Base-by-base conservation (phyloP, 1,140 invertebrate genomes). In the Adoxophyes honmai region DNA sequence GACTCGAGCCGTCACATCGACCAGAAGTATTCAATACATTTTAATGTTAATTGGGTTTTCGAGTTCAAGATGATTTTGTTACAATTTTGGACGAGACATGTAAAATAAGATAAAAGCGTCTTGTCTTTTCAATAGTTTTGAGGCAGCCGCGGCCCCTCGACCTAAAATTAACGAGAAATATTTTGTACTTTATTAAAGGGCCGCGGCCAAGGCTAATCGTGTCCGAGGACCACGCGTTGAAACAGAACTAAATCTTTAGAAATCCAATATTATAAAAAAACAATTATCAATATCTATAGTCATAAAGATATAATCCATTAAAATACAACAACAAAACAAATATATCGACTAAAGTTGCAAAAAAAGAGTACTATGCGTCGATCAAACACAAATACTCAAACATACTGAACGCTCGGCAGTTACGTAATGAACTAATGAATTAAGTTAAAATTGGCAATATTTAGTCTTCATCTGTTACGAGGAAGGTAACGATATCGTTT, bases 321-420 rank as follows among this genome's bases (percentile, higher is more conserved):
- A 81, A 83, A 81, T 84, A 79, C 74, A 87, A 87, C 77, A 87
- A 86, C 82, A 82, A 82, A 82, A 87, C 81, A 78, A 76, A 81
- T 78, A 80, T 70, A 73, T 18, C 42, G 18, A 48, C 69, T 73
- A 74, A 65, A 34, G 55, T 70, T 72, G 59, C 65, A 58, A 37
- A 69, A 65, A 60, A 69, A 48, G 51, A 59, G 63, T 64, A 66
- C 21, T 55, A 62, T 52, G 58, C 48, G 60, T 55, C 37, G 56
- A 59, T 18, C 54, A 81, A 84, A 87, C 77, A 83, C 84, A 86
- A 87, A 86, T 86, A 87, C 84, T 84, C 84, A 85, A 87, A 70
- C 52, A 38, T 57, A 55, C 57, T 37, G 51, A 70, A 61, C 58
- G 59, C 35, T 61, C 34, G 53, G 42, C 39, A 57, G 44, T 57